Percentiles rank a stretch among this genome's conserved stretches.
Evolutionary conservation across 2,888 invertebrate genomes (phyloP).

Genomic region (Phoenoteleia sp.): DNA sequence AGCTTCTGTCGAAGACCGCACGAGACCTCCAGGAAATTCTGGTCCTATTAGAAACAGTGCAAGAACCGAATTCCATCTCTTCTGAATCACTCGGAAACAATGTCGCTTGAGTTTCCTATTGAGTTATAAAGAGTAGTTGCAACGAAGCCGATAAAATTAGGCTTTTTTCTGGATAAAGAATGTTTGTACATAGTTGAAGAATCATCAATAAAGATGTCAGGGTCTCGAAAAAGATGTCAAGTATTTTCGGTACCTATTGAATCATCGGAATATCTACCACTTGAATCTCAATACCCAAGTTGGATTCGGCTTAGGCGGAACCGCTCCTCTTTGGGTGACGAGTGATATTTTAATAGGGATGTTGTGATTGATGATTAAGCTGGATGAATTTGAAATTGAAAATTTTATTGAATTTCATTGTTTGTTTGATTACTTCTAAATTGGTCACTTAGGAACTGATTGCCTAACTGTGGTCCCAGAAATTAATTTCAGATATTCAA

Average conservation of each 20-base stretch:
- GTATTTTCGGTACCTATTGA: constrained; percentile 53
- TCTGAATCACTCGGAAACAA: constrained; percentile 60
- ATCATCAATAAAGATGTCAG: constrained; percentile 59
- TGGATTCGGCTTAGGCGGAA: not conserved
- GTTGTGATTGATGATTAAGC: not conserved
- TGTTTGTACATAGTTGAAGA: constrained; percentile 58
- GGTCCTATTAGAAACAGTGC: constrained; percentile 64
- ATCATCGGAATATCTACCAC: constrained; percentile 44
- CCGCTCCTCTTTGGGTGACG: constrained; percentile 3
- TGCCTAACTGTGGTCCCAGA: too few species aligned
- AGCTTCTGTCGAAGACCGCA: constrained; percentile 51
- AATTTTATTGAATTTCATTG: not conserved
- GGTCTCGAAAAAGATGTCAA: constrained; percentile 38
- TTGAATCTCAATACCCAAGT: constrained; percentile 18
- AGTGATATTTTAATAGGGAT: constrained; percentile 14
- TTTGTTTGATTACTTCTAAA: too few species aligned
- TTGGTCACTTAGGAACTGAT: too few species aligned
- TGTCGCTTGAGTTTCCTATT: constrained; percentile 56
- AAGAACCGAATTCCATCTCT: constrained; percentile 65
- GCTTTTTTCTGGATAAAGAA: constrained; percentile 48
- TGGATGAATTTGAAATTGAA: not conserved
- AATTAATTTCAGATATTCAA: too few species aligned
- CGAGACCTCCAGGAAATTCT: constrained; percentile 52
- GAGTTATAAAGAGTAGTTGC: constrained; percentile 57
- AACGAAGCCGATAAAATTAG: constrained; percentile 51